Conservation (phyloP, 2,113 vertebrate species). For the Struthio camelus region DNA sequence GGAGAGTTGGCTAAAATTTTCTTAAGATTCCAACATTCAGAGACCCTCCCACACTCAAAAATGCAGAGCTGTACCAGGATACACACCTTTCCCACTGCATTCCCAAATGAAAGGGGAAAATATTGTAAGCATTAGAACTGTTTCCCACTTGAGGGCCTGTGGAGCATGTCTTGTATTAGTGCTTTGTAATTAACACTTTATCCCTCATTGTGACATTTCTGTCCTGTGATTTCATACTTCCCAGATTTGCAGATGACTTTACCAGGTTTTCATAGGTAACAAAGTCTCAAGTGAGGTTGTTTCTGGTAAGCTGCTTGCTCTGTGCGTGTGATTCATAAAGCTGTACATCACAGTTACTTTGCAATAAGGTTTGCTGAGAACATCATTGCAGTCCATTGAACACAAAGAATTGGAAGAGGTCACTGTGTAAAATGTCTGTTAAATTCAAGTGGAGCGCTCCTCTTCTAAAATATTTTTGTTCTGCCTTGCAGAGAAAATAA, state of each 20-base stretch:
- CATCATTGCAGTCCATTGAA: neutral
- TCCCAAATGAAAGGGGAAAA: neutral
- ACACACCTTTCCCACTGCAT: neutral
- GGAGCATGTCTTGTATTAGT: neutral
- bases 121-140: neutral
- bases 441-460: neutral
- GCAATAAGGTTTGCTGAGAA: neutral
- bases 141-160: neutral
- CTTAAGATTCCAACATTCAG: neutral
- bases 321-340: neutral
- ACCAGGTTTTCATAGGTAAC: neutral
- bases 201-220: neutral
- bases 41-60: neutral
- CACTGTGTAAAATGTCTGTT: neutral
- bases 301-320: neutral
- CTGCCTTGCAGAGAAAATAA: conserved; percentile 46
- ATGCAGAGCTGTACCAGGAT: neutral
- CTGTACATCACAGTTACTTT: neutral
- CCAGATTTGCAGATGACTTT: neutral
- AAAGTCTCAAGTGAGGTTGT: neutral
- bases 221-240: neutral
- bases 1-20: neutral
- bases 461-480: conserved; percentile 16
- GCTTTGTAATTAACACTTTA: neutral
- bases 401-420: neutral